Evolutionary conservation across 2,113 vertebrate species (phyloP), one percentile per base, ranked within the genome.

Genomic region (Chaetorhynchus papuensis): DNA sequence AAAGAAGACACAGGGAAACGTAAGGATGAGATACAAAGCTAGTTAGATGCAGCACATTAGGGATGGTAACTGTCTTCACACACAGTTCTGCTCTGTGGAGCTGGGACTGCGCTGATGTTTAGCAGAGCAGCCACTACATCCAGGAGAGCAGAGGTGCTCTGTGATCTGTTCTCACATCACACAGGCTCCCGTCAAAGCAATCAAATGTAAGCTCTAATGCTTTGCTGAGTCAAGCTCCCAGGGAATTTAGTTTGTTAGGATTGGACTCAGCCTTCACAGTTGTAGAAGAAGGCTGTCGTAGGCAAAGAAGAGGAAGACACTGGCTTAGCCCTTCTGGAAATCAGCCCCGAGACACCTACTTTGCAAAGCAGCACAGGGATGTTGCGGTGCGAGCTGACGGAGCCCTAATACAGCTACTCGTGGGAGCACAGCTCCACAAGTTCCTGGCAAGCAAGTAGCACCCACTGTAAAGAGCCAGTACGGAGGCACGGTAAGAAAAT

Each of bases 381-480:
- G 12, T 30, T 65, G 50, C 9, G 1, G 23, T 0, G 6, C 20
- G 44, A 74, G 35, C 47, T 1, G 1, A 21, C 1, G 2, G 59
- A 56, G 31, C 59, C 39, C 66, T n/a, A 27, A 13, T 24, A 17
- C 44, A n/a, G 2, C 27, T 30, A 0, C 56, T 4, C 47, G n/a
- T 39, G 44, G 49, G 22, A 65, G n/a, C 23, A 27, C 69, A 80
- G 84, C 82, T 78, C 37, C 33, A 28, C 49, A 37, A 41, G 16
- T 54, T 83, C 27, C 45, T 77, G 42, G 56, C 74, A 69, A 74
- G 22, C 39, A 64, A 71, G 42, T 35, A 28, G 39, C 52, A 64
- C 21, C 6, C 3, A 0, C 42, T 42, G 31, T 15, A 18, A 44
- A 87, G 37, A 64, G 35, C 33, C 70, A 39, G 19, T 63, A 30